Conservation (phyloP, 2,888 invertebrate species). For the Drosophila melanosoma region DNA sequence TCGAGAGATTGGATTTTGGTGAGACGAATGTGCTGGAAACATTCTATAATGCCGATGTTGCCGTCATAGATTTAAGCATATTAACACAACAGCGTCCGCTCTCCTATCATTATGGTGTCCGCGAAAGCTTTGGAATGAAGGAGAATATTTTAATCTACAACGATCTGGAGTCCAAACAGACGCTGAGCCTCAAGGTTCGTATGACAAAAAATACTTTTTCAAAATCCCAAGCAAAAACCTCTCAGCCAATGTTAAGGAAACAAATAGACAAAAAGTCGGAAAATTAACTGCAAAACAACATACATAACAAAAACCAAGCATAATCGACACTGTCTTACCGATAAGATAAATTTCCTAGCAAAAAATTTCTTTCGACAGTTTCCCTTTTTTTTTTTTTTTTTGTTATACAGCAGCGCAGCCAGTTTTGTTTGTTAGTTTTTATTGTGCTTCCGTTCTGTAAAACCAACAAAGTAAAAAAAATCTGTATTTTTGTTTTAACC, state of each 20-base stretch:
- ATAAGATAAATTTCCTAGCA: conserved; percentile 67
- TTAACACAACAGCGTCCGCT: conserved; percentile 96
- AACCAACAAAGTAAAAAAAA: conserved; percentile 26
- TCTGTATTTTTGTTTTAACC: conserved; percentile 61
- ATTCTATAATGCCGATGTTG: conserved; percentile 99
- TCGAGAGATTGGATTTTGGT: conserved; percentile 98
- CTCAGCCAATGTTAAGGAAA: no score
- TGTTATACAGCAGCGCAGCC: conserved; percentile 57
- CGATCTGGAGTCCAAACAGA: conserved; percentile 94
- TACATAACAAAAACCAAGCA: conserved; percentile 28
- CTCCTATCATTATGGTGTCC: conserved; percentile 97
- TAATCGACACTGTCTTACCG: conserved; percentile 56
- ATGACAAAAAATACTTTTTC: not conserved
- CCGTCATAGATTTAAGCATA: conserved; percentile 96
- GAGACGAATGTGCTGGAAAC: conserved; percentile 97
- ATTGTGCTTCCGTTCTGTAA: conserved; percentile 56
- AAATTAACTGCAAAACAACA: conserved; percentile 16
- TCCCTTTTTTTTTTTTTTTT: not conserved
- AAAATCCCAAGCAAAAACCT: conserved; percentile 1
- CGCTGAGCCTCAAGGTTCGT: conserved; percentile 93
- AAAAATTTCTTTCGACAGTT: conserved; percentile 6
- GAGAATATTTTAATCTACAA: conserved; percentile 96
- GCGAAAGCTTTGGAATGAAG: conserved; percentile 99
- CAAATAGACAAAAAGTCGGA: not conserved
- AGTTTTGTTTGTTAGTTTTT: conserved; percentile 32